Evolutionary conservation across 2,797 vertebrate genomes (phyloP).

Genomic region (Sebastes oblongus): DNA sequence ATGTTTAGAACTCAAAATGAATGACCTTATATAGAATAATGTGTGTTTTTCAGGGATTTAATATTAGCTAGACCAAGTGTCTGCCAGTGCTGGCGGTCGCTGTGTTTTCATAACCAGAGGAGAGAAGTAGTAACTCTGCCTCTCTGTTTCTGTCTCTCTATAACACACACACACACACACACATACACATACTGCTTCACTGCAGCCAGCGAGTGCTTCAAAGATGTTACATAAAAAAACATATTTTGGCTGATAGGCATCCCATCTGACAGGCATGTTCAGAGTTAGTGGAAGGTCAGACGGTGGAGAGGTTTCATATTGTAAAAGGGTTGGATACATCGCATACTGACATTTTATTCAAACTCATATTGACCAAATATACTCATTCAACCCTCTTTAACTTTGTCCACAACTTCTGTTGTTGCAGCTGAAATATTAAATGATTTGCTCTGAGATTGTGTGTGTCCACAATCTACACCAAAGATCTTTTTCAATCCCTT

Average conservation of each 20-base stretch:
- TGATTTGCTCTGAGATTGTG: background rate
- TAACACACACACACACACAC: conserved; percentile 13
- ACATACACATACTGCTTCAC: background rate
- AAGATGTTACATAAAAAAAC: conserved; percentile 37
- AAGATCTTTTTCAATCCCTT: background rate
- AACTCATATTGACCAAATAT: background rate
- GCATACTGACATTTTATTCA: conserved; percentile 8
- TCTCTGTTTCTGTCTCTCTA: conserved; percentile 36
- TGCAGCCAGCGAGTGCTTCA: conserved; percentile 7
- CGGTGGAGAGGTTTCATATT: conserved; percentile 13
- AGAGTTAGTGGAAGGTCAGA: conserved; percentile 36
- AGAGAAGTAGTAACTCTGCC: conserved; percentile 42
- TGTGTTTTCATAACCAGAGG: conserved; percentile 69
- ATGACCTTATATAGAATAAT: conserved; percentile 49
- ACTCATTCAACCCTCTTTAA: background rate
- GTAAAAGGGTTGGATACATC: conserved; percentile 1
- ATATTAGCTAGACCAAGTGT: conserved; percentile 60
- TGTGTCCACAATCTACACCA: background rate
- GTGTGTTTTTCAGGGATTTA: conserved; percentile 57
- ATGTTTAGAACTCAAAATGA: conserved; percentile 32
- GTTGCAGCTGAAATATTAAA: background rate
- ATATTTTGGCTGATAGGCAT: conserved; percentile 17
- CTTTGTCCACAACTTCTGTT: background rate
- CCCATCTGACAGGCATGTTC: conserved; percentile 18
- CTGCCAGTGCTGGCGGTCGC: conserved; percentile 52